Evolutionary conservation across 2,113 vertebrate genomes (phyloP), one percentile per base, ranked within the genome.

Genomic region (Stegastes partitus): DNA sequence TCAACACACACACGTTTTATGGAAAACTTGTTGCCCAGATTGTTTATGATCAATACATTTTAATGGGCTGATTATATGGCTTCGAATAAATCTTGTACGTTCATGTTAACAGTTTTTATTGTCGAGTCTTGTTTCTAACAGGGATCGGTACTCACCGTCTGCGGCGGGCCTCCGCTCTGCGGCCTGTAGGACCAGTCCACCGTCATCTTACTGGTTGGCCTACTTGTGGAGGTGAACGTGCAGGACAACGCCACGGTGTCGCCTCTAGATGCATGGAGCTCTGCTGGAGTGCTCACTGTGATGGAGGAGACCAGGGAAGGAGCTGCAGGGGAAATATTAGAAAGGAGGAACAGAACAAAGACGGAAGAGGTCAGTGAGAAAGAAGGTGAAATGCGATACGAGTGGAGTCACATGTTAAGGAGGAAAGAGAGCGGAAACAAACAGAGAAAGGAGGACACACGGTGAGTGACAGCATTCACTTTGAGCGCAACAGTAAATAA

Each of bases 181-280:
- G 95, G 94, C 5, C 93, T 94, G 50, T 96, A 98, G 0, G 95
- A 96, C 98, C 98, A 99, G 90, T 98, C 95, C 0, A 98, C 90
- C 0, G 88, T 93, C 84, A 98, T 95, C 57, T 79, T 95, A 73
- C 96, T 96, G 0, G 94, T 95, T 22, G 95, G 79, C 1, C 86
- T 89, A 0, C 90, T 92, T 11, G 75, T 92, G 15, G 98, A 97
- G 6, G n/a, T 92, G 93, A 99, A 99, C 0, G 91, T 91, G 84
- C 98, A 99, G 76, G 92, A 94, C 87, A 99, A 72, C 0, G 57
- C 90, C 26, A 95, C 90, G 0, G 81, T 31, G 1, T 96, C 95
- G 0, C 97, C 97, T 28, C 89, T 70, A 0, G 93, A 94, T 10
- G 94, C 97, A 62, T 47, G 88, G 16, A 97, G 84, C 16, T 95